These are phyloP conservation scores for Kradibia gibbosae DNA, from an alignment of 1,140 invertebrate genomes.

Conservation along the genomic window DNA sequence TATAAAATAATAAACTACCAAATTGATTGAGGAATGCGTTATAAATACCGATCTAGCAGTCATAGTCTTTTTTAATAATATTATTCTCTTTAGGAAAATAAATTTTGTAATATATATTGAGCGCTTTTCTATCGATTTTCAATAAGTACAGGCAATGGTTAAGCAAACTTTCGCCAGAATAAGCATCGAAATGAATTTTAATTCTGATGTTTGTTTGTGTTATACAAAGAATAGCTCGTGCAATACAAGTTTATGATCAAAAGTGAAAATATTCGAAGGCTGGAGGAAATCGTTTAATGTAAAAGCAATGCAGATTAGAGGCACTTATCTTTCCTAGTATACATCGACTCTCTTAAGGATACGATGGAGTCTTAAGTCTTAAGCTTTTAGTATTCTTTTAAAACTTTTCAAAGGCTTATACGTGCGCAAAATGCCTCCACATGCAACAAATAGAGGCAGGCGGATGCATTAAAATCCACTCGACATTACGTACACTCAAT, in stretches of 20 bases:
- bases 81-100: neutral
- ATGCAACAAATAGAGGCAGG: neutral
- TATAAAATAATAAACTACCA: neutral
- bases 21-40: neutral
- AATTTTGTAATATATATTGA: too few species aligned
- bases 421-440: neutral
- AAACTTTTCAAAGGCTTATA: neutral
- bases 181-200: neutral
- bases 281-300: neutral
- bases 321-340: neutral
- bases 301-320: neutral
- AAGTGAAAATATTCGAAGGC: neutral
- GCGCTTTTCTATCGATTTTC: neutral
- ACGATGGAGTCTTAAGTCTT: neutral
- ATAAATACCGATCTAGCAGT: neutral
- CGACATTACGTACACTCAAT: neutral
- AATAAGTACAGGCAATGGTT: neutral
- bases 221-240: neutral
- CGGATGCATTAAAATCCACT: slow-evolving; percentile 16
- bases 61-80: neutral
- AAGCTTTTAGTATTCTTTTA: neutral
- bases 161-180: neutral
- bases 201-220: neutral
- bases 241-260: neutral
- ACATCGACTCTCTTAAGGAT: neutral